Conservation (phyloP, 2,113 vertebrate genomes). For the human (Homo sapiens) region DNA sequence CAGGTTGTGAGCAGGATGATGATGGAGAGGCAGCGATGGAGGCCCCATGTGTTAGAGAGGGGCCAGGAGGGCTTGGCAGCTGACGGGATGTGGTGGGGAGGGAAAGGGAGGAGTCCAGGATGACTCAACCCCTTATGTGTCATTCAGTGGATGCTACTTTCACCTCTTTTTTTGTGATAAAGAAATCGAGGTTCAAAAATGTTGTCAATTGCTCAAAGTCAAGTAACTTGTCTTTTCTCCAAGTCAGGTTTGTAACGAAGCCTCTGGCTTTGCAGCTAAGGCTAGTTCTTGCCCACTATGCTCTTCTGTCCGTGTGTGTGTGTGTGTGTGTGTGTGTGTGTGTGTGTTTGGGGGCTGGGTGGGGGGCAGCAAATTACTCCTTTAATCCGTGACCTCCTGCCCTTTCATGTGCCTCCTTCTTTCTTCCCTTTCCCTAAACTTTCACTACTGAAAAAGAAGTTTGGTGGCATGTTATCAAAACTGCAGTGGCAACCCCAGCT, state of each 20-base stretch:
- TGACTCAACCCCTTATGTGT: too few relatives aligned
- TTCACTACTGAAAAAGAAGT: not conserved
- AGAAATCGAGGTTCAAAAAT: not conserved
- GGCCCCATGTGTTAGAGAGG: not conserved
- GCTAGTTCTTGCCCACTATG: not conserved
- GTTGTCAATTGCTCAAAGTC: not conserved
- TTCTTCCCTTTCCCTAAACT: not conserved
- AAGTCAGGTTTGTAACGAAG: not conserved
- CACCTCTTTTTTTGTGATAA: not conserved
- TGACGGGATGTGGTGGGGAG: not conserved
- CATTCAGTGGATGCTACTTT: not conserved
- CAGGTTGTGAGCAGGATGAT: fast-evolving
- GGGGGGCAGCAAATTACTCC: not conserved
- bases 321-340: not conserved
- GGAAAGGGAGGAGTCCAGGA: not conserved
- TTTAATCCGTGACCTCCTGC: not conserved
- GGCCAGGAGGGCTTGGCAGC: not conserved
- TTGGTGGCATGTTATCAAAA: not conserved
- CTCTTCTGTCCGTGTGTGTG: not conserved
- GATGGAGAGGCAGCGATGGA: not conserved
- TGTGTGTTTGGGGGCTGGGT: too few relatives aligned
- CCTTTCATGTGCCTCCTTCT: not conserved
- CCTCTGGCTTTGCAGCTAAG: not conserved
- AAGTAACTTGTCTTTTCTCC: not conserved
- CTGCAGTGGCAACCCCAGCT: not conserved